These are phyloP conservation scores for Silurus glanis DNA, from an alignment of 2,113 vertebrate species.

Conservation along the genomic window DNA sequence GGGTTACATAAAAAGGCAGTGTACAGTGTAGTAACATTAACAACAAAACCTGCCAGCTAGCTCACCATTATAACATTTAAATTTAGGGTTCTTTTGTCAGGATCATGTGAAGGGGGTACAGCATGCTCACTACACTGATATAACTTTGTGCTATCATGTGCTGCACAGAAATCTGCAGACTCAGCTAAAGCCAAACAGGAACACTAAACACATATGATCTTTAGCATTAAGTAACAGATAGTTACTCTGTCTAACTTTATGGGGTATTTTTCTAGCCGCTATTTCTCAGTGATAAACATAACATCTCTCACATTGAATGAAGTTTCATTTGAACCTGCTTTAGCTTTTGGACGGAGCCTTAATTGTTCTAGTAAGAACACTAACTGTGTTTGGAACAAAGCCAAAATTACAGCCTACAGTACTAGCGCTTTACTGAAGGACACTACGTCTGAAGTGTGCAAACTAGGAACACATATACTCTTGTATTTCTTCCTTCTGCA, in stretches of 20 bases:
- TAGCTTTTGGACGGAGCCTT: not conserved
- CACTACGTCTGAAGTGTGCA: conserved; percentile 66
- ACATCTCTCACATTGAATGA: not conserved
- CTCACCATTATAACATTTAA: not conserved
- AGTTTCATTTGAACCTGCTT: not conserved
- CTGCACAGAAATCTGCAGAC: not conserved
- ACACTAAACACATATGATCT: not conserved
- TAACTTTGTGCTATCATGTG: not conserved
- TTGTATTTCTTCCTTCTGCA: conserved; percentile 42
- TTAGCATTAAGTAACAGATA: not conserved
- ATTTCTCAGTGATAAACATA: not conserved
- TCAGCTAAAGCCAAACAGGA: not conserved
- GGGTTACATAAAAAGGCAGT: not conserved
- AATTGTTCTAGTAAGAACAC: conserved; percentile 17
- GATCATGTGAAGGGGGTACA: not conserved
- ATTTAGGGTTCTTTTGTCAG: not conserved
- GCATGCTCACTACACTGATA: not conserved
- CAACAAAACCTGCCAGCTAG: not conserved
- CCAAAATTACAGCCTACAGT: not conserved
- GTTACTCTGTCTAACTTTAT: not conserved
- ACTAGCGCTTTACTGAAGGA: not conserved
- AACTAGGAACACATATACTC: conserved; percentile 51
- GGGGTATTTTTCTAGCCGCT: conserved; percentile 1
- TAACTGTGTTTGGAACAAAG: conserved; percentile 24
- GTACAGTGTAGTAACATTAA: not conserved